Conservation (phyloP, 2,113 vertebrate genomes). For the Montifringilla adamsi region DNA sequence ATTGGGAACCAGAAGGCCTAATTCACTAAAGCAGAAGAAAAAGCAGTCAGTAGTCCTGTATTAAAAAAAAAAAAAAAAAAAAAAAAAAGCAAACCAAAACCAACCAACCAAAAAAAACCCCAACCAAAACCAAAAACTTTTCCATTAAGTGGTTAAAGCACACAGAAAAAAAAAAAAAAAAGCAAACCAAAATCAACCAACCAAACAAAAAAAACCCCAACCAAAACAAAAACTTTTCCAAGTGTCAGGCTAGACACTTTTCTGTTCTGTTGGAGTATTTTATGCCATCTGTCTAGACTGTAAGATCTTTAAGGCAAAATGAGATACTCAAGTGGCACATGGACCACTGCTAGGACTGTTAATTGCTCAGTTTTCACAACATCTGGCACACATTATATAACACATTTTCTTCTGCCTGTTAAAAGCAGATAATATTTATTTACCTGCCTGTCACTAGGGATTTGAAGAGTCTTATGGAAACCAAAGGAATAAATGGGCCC, state of each 20-base stretch:
- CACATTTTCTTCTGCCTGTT: not conserved
- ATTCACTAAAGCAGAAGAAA: not conserved
- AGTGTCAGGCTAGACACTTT: not conserved
- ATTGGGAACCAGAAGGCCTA: not conserved
- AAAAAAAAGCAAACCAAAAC: too few species aligned
- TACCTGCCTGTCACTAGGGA: not conserved
- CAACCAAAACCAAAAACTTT: not conserved
- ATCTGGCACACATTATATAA: slow-evolving; percentile 4
- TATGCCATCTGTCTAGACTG: slow-evolving; percentile 8
- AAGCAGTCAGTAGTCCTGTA: not conserved
- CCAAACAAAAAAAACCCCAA: not conserved
- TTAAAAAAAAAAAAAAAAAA: not conserved
- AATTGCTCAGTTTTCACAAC: slow-evolving; percentile 25
- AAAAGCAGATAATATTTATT: slow-evolving; percentile 36
- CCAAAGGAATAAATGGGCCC: not conserved
- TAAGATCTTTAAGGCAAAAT: slow-evolving; percentile 15
- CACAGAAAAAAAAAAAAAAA: not conserved
- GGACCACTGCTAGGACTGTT: not conserved
- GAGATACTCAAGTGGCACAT: not conserved
- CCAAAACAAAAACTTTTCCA: not conserved
- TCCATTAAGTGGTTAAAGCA: too few species aligned
- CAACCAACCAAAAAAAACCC: too few species aligned
- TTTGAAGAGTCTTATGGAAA: not conserved
- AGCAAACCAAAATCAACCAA: too few species aligned
- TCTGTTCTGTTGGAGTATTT: not conserved